Base-by-base conservation (phyloP, 2,888 invertebrate species). In the Pyrrhosoma nymphula region DNA sequence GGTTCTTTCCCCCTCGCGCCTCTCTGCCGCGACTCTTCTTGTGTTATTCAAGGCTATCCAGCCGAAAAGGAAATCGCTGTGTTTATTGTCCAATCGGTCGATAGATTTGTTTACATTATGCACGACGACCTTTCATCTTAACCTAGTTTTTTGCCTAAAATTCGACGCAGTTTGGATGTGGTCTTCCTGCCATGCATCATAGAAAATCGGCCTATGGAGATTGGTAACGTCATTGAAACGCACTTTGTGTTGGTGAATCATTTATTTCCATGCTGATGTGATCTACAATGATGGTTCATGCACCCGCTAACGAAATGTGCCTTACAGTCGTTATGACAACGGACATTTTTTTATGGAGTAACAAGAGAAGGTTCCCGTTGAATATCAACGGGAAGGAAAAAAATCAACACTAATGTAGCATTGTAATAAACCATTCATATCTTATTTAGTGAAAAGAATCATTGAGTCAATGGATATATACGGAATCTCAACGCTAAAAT, bases 91-190 rank as follows among this genome's bases (percentile, higher is more conserved):
- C 12, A 35, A 30, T 35, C 35, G 69, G 26, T 30, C 35, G 82
- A 82, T 82, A 35, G 82, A 35, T 82, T 14, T 82, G 82, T 82
- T 82, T 82, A 82, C 82, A 82, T 82, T 35, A 82, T 30, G 82
- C 82, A 35, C 82, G 10, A 82, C 16, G 82, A 82, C 30, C 69
- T 69, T 82, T 82, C 26, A 18, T 35, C 16, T 35, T 82, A 82
- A 16, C 82, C 35, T 35, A 35, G 30, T 82, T 82, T 82, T 14
- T 35, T 82, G 12, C 35, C 20, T 69, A 82, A 82, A 82, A 82
- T 35, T 26, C 16, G 82, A 35, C 35, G 35, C 16, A 82, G 82
- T 82, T 47, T 6, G 16, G 35, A 35, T 18, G 82, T 35, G n/a
- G 16, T 3, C n/a, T 82, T 26, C 3, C 10, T 18, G 35, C 14